Base-by-base conservation (phyloP, 2,113 vertebrate genomes). In the Nothobranchius furzeri region DNA sequence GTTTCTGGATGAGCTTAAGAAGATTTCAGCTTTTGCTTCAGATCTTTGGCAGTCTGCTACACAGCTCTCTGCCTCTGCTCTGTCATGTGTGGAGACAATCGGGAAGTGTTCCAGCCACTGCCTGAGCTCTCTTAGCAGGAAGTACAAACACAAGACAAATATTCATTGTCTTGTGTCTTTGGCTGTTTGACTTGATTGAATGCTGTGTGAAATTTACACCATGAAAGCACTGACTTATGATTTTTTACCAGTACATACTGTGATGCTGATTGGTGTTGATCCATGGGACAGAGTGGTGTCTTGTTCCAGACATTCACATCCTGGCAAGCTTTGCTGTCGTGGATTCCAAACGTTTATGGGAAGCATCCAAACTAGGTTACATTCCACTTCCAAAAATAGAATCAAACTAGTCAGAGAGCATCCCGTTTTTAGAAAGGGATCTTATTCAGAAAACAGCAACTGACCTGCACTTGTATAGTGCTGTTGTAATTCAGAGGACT, bases 1-100 rank as follows among this genome's bases (percentile, higher is more conserved):
- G 68, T 37, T 43, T 79, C 68, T 70, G 20, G 37, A 62, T 30
- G 37, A 57, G 63, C 51, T 81, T 68, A 63, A 25, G 46, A 59
- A 58, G 72, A 81, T 74, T 64, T 68, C 13, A 37, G 61, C 55
- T 53, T 53, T 13, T 0, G 20, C 48, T 59, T 80, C 14, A 64
- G 70, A 78, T 75, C 56, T 69, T 20, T 50, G 14, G 60, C 48
- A 59, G 45, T 62, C 60, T 45, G 45, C 48, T 68, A 1, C 49
- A 58, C 9, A 12, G 45, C n/a, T 66, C 56, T 35, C 14, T n/a
- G 46, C 14, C 47, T 62, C 49, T 58, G 3, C 4, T 67, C 53
- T 60, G 51, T 64, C 52, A 65, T 64, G 59, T 24, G 2, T 48
- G 50, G 63, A 63, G 57, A 72, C 52, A 61, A 71, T 57, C 30